Evolutionary conservation across 2,797 vertebrate genomes (phyloP), one percentile per base, ranked within the genome.

Genomic region (Sebastiscus tertius): DNA sequence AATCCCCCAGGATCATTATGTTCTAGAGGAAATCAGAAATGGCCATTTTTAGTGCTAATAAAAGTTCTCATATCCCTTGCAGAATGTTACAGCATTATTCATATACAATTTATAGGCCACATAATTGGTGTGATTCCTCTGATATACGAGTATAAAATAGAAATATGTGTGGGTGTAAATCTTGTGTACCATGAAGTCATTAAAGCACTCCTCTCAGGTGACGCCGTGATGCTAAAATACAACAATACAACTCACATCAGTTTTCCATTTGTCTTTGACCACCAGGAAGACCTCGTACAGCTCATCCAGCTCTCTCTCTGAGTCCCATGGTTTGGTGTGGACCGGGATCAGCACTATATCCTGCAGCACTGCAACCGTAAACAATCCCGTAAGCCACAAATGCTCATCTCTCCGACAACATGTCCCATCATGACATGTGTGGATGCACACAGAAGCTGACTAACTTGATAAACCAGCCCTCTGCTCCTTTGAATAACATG

Each of bases 1-100:
- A 95, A 86, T 96, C 95, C 1, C 96, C 95, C n/a, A 96, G 87
- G 36, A 96, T 91, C 86, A 96, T 95, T 34, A 95, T 77, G 56
- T 96, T 96, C 94, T 96, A 72, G 18, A 59, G 72, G 10, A 83
- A 33, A 76, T 26, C 13, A 74, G 33, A 67, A 11, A 46, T 18
- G 20, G 4, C 1, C 7, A 24, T 42, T 74, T 36, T 54, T 16
- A 67, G 26, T 5, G 10, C 1, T 14, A 1, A 20, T 34, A 5
- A 27, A 27, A 46, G 8, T 22, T 18, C 2, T 2, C 34, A 22
- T 10, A 42, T 29, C 4, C 10, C 2, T 59, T 8, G 4, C 33
- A 70, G 26, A 56, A 58, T 4, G 13, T 29, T 29, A 24, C 46
- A 73, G 14, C 27, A 9, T 63, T 12, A 13, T 59, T 72, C 3